phyloP scores from a whole-genome alignment of 2,113 vertebrate genomes.

The Nanorana parkeri region DNA sequence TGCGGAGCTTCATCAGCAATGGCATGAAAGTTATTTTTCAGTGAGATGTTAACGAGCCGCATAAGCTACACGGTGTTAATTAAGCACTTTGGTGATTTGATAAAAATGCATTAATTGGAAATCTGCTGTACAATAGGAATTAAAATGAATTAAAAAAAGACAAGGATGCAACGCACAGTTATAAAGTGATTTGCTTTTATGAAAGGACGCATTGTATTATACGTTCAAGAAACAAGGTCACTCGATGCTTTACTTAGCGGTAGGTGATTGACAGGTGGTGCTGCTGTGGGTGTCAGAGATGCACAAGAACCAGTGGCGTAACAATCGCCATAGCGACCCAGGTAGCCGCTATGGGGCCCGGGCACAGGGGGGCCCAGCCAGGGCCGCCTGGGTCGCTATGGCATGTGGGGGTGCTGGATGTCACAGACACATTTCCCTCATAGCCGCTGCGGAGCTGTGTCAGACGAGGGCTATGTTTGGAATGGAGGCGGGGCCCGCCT shows the following conservation, averaged over 20 bases:
- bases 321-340: no score
- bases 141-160: neutral
- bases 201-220: neutral
- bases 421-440: no score
- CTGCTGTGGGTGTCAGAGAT: neutral
- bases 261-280: slow-evolving; percentile 1
- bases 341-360: no score
- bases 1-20: no score
- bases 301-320: no score
- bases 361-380: no score
- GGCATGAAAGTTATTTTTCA: neutral
- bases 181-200: neutral
- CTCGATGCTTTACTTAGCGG: neutral
- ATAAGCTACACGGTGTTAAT: slow-evolving; percentile 10
- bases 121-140: neutral
- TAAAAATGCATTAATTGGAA: slow-evolving; percentile 31
- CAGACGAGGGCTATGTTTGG: no score
- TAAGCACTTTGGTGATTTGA: slow-evolving; percentile 32
- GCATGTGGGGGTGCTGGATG: no score
- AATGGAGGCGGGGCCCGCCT: no score
- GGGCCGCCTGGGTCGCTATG: no score
- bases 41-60: slow-evolving; percentile 5
- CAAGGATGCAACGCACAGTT: neutral
- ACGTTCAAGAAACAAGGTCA: slow-evolving; percentile 1
- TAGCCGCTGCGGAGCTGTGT: no score